Evolutionary conservation across 2,113 vertebrate genomes (phyloP).

Genomic region (Myrmecobius fasciatus): DNA sequence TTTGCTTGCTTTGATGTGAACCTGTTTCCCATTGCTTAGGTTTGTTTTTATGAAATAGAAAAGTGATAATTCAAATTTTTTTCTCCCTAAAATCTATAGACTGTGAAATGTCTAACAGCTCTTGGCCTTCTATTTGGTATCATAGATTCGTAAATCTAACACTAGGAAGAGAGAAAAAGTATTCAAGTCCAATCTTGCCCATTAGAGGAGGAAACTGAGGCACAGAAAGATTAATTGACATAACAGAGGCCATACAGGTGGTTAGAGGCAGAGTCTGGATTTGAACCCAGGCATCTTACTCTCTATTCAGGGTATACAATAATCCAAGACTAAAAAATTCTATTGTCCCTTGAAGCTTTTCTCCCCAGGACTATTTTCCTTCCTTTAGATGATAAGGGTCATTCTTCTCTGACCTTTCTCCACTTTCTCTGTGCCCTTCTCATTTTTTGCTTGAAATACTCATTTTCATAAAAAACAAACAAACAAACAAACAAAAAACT

Average conservation of each 20-base stretch:
- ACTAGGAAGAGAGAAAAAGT: too few species aligned
- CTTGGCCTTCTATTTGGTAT: too few species aligned
- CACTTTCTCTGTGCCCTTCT: neutral
- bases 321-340: neutral
- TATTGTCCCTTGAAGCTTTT: neutral
- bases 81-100: neutral
- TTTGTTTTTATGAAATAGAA: neutral
- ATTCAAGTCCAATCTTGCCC: too few species aligned
- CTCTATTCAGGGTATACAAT: neutral
- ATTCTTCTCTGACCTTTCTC: neutral
- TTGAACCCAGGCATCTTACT: neutral
- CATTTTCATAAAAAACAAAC: neutral
- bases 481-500: too few species aligned
- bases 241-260: neutral
- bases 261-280: neutral
- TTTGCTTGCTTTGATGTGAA: neutral
- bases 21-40: neutral
- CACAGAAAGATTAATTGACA: neutral
- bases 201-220: neutral
- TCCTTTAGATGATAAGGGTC: neutral
- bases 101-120: neutral
- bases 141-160: too few species aligned
- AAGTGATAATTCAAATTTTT: neutral
- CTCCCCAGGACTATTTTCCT: neutral
- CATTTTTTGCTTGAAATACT: neutral